A percentile compares a stretch with the other conserved stretches of the same genome.
phyloP scores from a whole-genome alignment of 35 echinoderm and acorn worm species.

The Nesometra sesokonis region DNA sequence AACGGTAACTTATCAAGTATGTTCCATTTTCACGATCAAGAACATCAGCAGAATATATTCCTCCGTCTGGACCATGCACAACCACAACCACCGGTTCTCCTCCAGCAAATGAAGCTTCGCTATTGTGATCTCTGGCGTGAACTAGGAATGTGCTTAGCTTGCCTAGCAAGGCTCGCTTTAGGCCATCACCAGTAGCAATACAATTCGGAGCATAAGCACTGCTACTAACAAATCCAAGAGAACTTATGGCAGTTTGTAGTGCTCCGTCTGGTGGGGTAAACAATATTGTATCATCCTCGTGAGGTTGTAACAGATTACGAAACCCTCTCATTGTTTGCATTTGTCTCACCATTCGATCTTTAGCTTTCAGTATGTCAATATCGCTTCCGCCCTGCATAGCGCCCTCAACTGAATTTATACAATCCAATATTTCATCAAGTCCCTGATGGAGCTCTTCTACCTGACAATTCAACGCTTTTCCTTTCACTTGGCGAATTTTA shows the following conservation, averaged over 20 bases:
- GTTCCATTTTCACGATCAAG: conserved; percentile 94
- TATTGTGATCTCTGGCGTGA: conserved; percentile 87
- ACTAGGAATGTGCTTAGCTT: conserved; percentile 64
- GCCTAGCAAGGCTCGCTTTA: conserved; percentile 69
- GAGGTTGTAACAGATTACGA: conserved; percentile 60
- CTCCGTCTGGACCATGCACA: conserved; percentile 78
- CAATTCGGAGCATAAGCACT: conserved; percentile 77
- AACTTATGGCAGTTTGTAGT: conserved; percentile 79
- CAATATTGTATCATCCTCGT: conserved; percentile 78
- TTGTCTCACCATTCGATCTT: conserved; percentile 68
- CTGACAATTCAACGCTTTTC: conserved; percentile 58
- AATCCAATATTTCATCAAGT: conserved; percentile 45
- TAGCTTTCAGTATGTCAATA: conserved; percentile 76
- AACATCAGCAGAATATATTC: conserved; percentile 62
- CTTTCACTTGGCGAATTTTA: conserved; percentile 73
- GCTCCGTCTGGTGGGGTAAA: conserved; percentile 97
- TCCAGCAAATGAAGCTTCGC: conserved; percentile 70
- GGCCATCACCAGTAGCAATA: conserved; percentile 92
- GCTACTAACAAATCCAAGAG: conserved; percentile 85
- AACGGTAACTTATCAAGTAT: conserved; percentile 62
- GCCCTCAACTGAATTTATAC: conserved; percentile 57
- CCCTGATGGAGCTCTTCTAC: conserved; percentile 56
- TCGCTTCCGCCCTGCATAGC: conserved; percentile 66
- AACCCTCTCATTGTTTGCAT: conserved; percentile 60
- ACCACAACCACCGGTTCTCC: conserved; percentile 65